Conservation (phyloP, 2,113 vertebrate genomes). For the Paedocypris sp. region DNA sequence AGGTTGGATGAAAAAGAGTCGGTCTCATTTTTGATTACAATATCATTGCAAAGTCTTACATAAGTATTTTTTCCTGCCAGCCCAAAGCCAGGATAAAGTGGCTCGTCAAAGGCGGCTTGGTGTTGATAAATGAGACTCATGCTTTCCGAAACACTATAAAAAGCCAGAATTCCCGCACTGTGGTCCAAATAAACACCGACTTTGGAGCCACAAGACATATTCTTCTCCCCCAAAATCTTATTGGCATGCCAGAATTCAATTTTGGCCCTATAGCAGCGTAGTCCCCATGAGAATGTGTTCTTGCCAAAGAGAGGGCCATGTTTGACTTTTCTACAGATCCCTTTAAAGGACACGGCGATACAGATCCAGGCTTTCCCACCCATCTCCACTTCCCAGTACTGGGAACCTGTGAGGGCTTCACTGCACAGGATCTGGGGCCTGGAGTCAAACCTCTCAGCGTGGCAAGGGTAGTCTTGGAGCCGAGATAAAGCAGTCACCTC, state of each 20-base stretch:
- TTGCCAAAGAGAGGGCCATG: constrained; percentile 11
- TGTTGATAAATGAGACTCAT: constrained; percentile 33
- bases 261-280: background rate
- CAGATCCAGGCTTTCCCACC: constrained; percentile 19
- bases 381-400: constrained; percentile 36
- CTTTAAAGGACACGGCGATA: constrained; percentile 26
- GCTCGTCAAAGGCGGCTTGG: constrained; percentile 26
- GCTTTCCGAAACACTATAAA: constrained; percentile 29
- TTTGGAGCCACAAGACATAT: background rate
- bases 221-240: background rate
- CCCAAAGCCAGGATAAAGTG: constrained; percentile 35
- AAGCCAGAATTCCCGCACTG: constrained; percentile 23
- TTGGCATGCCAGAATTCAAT: constrained; percentile 26
- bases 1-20: background rate
- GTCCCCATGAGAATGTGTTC: constrained; percentile 23
- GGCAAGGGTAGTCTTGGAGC: background rate
- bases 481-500: background rate
- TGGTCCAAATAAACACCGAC: constrained; percentile 37
- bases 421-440: constrained; percentile 32
- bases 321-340: constrained; percentile 26
- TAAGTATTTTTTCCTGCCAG: constrained; percentile 13
- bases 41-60: constrained; percentile 18
- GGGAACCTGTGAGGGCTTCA: constrained; percentile 6
- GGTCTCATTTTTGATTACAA: background rate
- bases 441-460: constrained; percentile 28